Conservation (phyloP, 2,113 vertebrate species). For the Aleadryas rufinucha region DNA sequence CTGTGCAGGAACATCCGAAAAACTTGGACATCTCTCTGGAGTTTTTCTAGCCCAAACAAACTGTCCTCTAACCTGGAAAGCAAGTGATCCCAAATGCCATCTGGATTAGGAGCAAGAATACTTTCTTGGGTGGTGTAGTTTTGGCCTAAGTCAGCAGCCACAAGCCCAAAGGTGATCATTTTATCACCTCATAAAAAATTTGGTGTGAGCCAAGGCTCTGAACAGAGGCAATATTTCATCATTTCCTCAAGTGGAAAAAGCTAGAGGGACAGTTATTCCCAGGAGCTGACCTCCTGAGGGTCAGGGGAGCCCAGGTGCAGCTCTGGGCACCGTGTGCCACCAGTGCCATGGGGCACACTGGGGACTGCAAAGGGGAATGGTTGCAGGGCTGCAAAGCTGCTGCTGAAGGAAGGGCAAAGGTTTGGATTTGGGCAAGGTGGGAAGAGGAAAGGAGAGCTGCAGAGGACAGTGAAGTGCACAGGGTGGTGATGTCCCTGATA, state of each 20-base stretch:
- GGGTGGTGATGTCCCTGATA: no score
- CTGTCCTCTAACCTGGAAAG: background rate
- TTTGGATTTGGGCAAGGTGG: background rate
- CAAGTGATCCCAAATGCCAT: background rate
- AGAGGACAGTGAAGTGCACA: background rate
- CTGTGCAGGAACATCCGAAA: background rate
- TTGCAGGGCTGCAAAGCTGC: background rate
- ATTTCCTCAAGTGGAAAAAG: background rate
- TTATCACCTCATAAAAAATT: slow-evolving; percentile 12
- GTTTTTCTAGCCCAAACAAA: background rate
- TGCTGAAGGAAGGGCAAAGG: background rate
- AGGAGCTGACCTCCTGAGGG: background rate
- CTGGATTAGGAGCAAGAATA: background rate
- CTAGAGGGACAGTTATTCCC: background rate
- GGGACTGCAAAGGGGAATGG: background rate
- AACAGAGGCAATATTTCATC: background rate
- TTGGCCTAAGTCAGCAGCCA: background rate
- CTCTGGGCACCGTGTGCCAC: background rate
- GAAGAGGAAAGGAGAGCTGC: background rate
- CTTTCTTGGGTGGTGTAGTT: background rate
- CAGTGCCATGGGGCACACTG: no score
- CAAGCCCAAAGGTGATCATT: background rate
- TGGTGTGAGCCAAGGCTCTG: background rate
- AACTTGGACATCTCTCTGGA: background rate
- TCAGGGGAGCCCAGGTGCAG: background rate